phyloP scores from a whole-genome alignment of 2,113 vertebrate species.

The Rhodinocichla rosea region DNA sequence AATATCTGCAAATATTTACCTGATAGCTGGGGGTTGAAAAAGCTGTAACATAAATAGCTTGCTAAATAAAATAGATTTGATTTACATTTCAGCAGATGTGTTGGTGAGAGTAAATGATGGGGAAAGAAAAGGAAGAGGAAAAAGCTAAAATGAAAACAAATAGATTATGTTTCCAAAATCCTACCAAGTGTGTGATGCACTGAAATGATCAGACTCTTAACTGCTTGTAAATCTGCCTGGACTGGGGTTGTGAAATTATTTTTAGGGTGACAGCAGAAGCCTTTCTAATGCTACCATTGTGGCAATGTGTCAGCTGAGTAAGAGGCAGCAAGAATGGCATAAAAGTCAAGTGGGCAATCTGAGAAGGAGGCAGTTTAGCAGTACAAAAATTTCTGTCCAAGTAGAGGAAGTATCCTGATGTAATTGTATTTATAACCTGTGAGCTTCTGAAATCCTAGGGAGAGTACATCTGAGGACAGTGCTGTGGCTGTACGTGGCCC shows the following conservation, averaged over 20 bases:
- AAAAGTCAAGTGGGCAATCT: not conserved
- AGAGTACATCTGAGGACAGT: slow-evolving; percentile 2
- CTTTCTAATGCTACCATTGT: slow-evolving; percentile 4
- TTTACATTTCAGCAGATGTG: not conserved
- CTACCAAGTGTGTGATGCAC: not conserved
- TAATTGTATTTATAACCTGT: slow-evolving; percentile 19
- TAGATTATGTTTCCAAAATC: slow-evolving; percentile 21
- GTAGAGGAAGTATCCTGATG: not conserved
- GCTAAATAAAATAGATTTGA: slow-evolving; percentile 3
- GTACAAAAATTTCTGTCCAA: not conserved
- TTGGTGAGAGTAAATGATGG: not conserved
- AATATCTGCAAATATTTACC: slow-evolving; percentile 8
- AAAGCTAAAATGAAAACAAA: slow-evolving; percentile 17
- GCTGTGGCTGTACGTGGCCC: not conserved
- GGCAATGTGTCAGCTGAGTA: not conserved
- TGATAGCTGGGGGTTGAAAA: slow-evolving; percentile 28
- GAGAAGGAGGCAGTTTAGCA: slow-evolving; percentile 8
- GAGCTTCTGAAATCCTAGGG: not conserved
- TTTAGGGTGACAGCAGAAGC: not conserved
- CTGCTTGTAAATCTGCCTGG: slow-evolving; percentile 53
- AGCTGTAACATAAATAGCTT: not conserved
- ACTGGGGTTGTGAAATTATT: not conserved
- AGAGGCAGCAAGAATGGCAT: not conserved
- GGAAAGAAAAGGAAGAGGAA: not conserved
- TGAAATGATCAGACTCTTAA: slow-evolving; percentile 25